These are phyloP conservation scores for Thera obeliscata DNA, from an alignment of 2,888 invertebrate genomes.

Conservation along the genomic window DNA sequence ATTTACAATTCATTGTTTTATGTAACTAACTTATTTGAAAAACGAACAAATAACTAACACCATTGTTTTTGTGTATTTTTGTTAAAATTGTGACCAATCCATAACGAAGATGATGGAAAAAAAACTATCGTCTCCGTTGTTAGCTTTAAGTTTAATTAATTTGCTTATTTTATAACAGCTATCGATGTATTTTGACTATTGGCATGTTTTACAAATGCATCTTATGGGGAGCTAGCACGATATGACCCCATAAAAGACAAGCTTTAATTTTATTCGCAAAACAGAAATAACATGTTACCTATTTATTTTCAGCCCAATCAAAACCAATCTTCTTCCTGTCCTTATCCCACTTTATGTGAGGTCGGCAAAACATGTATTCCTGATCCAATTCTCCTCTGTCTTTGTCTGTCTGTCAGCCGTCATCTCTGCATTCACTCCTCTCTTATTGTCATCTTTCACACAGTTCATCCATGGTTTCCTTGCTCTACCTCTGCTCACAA, in stretches of 20 bases:
- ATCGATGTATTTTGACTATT: slow-evolving; percentile 42
- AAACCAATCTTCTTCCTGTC: no score
- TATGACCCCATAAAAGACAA: slow-evolving; percentile 8
- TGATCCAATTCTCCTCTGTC: no score
- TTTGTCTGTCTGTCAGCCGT: no score
- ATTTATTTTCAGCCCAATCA: not conserved
- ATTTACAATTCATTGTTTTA: slow-evolving; percentile 18
- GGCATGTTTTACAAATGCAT: slow-evolving; percentile 40
- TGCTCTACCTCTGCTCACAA: no score
- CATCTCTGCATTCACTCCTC: no score
- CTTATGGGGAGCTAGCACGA: slow-evolving; percentile 18
- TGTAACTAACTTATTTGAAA: slow-evolving; percentile 28
- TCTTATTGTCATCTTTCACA: no score
- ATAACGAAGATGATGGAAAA: slow-evolving; percentile 5
- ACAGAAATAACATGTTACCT: no score
- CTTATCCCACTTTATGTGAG: no score
- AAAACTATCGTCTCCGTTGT: slow-evolving; percentile 22
- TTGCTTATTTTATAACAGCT: slow-evolving; percentile 40
- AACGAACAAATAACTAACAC: slow-evolving; percentile 26
- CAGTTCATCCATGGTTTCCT: no score
- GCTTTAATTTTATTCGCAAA: no score
- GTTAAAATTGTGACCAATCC: slow-evolving; percentile 19
- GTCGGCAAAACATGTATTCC: no score
- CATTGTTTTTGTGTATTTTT: slow-evolving; percentile 26
- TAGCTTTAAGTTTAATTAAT: slow-evolving; percentile 49